Percentiles rank a stretch among this genome's conserved stretches.
Conservation (phyloP, 2,797 vertebrate genomes). For the Onychomys arenicola region DNA sequence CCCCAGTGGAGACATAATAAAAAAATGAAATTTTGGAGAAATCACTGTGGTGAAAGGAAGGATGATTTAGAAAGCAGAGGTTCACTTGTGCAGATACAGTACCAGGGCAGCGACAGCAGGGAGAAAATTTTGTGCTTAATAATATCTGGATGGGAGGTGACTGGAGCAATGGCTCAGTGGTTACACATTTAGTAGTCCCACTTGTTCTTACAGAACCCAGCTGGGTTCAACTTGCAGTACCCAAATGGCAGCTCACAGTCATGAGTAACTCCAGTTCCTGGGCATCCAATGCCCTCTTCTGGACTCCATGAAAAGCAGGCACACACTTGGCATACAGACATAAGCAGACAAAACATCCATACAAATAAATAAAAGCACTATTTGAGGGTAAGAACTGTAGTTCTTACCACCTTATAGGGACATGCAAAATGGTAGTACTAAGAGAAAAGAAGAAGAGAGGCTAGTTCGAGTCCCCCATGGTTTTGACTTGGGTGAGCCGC, state of each 20-base stretch:
- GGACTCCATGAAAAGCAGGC: not conserved
- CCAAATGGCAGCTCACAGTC: not conserved
- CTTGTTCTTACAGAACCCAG: not conserved
- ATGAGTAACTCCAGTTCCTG: not conserved
- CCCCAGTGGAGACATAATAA: not conserved
- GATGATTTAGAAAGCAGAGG: not conserved
- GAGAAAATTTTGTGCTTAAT: not conserved
- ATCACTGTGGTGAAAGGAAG: not conserved
- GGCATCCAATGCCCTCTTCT: not conserved
- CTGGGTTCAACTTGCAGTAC: not conserved
- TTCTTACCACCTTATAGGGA: not conserved
- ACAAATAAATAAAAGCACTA: not conserved
- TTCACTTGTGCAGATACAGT: not conserved
- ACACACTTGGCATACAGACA: not conserved
- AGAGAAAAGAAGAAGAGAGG: not conserved
- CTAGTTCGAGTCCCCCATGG: not conserved
- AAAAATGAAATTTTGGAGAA: not conserved
- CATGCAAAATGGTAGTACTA: not conserved
- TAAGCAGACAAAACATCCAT: not conserved
- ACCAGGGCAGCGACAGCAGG: not conserved
- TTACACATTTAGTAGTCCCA: not conserved
- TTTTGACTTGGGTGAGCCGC: not conserved
- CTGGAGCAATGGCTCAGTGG: not conserved
- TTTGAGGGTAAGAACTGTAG: not conserved
- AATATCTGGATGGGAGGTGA: not conserved